Percentiles rank a stretch among this genome's conserved stretches.
These are phyloP conservation scores for Frieseomelitta varia DNA, from an alignment of 1,140 invertebrate species.

Conservation along the genomic window DNA sequence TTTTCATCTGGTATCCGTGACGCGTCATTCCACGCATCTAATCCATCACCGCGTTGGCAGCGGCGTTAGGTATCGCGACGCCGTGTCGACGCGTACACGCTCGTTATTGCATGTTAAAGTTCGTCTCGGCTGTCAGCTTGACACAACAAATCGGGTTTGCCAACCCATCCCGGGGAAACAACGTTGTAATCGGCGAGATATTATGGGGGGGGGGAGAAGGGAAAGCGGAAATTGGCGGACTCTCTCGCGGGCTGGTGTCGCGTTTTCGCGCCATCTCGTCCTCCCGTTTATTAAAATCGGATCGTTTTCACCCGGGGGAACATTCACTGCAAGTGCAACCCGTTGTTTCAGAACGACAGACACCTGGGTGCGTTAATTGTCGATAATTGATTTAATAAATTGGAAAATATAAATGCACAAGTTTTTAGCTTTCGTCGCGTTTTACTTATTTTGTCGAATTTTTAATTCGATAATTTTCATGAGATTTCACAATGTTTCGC, in stretches of 20 bases:
- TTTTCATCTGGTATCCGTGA: conserved; percentile 67
- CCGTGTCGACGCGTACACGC: conserved; percentile 57
- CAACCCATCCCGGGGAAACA: conserved; percentile 2
- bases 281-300: conserved; percentile 4
- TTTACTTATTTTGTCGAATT: too few relatives aligned
- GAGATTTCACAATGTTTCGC: too few relatives aligned
- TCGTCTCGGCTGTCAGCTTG: conserved; percentile 60
- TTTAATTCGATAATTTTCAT: too few relatives aligned
- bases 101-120: conserved; percentile 66
- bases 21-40: conserved; percentile 64
- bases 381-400: too few relatives aligned
- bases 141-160: conserved; percentile 58
- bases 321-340: not conserved
- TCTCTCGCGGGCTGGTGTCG: not conserved
- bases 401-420: too few relatives aligned
- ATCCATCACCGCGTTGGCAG: conserved; percentile 65
- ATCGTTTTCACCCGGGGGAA: not conserved
- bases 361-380: too few relatives aligned
- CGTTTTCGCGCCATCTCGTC: conserved; percentile 1
- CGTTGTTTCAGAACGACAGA: not conserved
- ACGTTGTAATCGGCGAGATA: conserved; percentile 42
- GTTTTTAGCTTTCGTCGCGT: too few relatives aligned
- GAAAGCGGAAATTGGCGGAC: conserved; percentile 8
- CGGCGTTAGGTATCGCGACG: conserved; percentile 58
- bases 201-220: not conserved